Evolutionary conservation across 2,797 vertebrate genomes (phyloP).

Genomic region (Gallirallus australis): DNA sequence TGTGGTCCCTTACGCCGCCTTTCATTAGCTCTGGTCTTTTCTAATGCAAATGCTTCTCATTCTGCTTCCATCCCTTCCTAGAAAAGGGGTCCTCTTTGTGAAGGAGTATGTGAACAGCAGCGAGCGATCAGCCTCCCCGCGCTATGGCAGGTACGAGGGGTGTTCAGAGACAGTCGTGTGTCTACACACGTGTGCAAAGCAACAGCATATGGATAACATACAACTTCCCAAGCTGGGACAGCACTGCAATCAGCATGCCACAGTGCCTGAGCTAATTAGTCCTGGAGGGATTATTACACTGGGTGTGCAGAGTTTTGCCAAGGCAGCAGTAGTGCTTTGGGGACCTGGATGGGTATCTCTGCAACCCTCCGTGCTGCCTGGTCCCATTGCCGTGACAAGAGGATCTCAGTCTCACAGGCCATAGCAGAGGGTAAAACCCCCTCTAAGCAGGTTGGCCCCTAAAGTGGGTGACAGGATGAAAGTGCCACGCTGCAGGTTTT

Average conservation of each 20-base stretch:
- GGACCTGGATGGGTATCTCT: neutral
- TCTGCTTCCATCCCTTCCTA: slow-evolving; percentile 5
- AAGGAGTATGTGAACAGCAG: slow-evolving; percentile 87
- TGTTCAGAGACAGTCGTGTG: neutral
- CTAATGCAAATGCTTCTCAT: neutral
- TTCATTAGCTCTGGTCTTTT: neutral
- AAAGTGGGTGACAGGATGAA: neutral
- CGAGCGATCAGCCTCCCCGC: slow-evolving; percentile 59
- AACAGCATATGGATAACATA: fast-evolving
- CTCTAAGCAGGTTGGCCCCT: neutral
- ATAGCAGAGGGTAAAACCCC: neutral
- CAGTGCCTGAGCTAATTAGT: neutral
- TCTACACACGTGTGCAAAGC: neutral
- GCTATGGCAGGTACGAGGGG: slow-evolving; percentile 64
- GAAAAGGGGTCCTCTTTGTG: slow-evolving; percentile 81
- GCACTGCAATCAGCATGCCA: neutral
- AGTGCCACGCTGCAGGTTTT: neutral
- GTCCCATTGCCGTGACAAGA: neutral
- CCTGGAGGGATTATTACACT: neutral
- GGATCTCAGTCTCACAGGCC: neutral
- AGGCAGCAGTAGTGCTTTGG: neutral
- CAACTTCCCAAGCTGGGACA: neutral
- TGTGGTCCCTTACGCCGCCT: neutral
- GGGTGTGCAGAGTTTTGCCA: neutral
- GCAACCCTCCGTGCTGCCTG: neutral